These are phyloP conservation scores for Meleagris gallopavo DNA, from an alignment of 2,113 vertebrate species.

Conservation along the genomic window DNA sequence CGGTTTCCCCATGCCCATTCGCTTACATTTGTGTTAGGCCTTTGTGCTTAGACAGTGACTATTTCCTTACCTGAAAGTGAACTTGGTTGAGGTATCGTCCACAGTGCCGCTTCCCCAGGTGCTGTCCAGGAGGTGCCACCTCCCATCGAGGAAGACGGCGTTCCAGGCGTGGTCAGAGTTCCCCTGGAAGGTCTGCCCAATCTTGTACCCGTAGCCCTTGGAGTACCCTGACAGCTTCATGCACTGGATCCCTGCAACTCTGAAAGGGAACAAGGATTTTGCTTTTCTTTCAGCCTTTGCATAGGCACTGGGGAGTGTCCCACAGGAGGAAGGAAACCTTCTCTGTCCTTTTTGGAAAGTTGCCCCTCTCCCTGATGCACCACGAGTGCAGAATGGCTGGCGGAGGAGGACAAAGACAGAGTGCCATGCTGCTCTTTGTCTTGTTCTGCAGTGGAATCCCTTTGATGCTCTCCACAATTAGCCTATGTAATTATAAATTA, in stretches of 20 bases:
- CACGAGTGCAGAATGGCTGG: not conserved
- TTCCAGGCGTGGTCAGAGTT: constrained; percentile 84
- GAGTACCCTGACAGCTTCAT: constrained; percentile 80
- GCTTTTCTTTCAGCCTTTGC: not conserved
- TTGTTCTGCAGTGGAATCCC: constrained; percentile 40
- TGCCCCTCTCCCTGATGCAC: not conserved
- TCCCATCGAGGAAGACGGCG: constrained; percentile 79
- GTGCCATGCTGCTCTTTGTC: constrained; percentile 41
- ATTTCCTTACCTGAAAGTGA: constrained; percentile 80
- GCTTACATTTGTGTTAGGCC: not conserved
- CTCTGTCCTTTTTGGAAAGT: not conserved
- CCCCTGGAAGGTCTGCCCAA: constrained; percentile 77
- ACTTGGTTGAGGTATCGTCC: constrained; percentile 74
- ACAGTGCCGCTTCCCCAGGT: constrained; percentile 85
- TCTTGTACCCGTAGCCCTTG: constrained; percentile 80
- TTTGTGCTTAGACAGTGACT: not conserved
- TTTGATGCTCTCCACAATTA: constrained; percentile 47
- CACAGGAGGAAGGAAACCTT: not conserved
- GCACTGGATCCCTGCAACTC: constrained; percentile 82
- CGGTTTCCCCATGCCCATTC: not conserved
- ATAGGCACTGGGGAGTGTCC: not conserved
- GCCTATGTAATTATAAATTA: constrained; percentile 55
- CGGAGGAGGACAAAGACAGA: not conserved
- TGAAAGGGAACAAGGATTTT: constrained; percentile 5
- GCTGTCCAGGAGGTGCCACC: constrained; percentile 86